phyloP scores from a whole-genome alignment of 2,797 vertebrate species.

The Anabacerthia variegaticeps region DNA sequence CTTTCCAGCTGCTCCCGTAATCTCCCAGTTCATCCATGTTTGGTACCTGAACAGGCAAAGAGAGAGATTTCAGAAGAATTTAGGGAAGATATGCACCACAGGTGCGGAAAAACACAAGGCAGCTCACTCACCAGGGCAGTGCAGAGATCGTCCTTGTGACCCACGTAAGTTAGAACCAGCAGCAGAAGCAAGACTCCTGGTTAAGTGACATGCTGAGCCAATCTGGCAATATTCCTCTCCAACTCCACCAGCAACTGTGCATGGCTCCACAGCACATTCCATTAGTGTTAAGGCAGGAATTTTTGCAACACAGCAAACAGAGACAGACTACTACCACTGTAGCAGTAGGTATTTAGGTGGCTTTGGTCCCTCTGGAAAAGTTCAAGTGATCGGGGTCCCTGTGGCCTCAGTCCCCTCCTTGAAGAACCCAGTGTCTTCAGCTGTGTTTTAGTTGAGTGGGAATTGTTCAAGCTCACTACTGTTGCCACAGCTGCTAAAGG shows the following conservation, averaged over 20 bases:
- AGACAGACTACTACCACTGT: not conserved
- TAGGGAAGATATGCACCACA: not conserved
- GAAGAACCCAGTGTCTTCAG: not conserved
- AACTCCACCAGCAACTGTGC: not conserved
- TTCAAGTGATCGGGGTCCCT: not conserved
- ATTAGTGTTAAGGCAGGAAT: not conserved
- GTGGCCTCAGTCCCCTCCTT: not conserved
- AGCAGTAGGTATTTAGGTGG: not conserved
- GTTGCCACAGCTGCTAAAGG: slow-evolving; percentile 29
- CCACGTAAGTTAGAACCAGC: not conserved
- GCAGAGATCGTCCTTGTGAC: not conserved
- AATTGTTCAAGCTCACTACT: not conserved
- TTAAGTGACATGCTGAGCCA: fast-evolving
- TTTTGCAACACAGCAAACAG: not conserved
- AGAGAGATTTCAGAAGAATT: not conserved
- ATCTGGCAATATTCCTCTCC: not conserved
- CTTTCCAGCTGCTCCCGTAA: not conserved
- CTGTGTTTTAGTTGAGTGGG: not conserved
- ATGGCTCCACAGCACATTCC: not conserved
- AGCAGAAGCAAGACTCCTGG: not conserved
- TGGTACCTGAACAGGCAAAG: not conserved
- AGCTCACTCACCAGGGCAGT: not conserved
- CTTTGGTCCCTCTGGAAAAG: not conserved
- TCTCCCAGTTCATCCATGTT: not conserved
- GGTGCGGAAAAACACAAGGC: not conserved